These are phyloP conservation scores for Drosophila antonietae DNA, from an alignment of 2,888 invertebrate genomes.

Conservation along the genomic window DNA sequence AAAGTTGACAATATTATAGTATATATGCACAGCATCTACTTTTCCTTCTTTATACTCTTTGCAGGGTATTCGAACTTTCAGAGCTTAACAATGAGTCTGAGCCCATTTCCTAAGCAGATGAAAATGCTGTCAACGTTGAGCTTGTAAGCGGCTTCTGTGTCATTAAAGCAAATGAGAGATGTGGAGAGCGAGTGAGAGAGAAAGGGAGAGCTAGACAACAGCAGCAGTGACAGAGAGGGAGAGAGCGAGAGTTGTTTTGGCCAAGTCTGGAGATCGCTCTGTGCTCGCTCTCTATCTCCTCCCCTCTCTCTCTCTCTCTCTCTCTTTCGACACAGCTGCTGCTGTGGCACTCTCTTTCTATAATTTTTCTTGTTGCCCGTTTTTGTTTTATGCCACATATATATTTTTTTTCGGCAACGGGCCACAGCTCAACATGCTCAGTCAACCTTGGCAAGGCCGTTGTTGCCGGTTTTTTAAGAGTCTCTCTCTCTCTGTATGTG, in stretches of 20 bases:
- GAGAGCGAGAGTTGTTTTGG: constrained; percentile 29
- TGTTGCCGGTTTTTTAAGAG: constrained; percentile 80
- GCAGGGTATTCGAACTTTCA: constrained; percentile 38
- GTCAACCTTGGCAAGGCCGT: constrained; percentile 85
- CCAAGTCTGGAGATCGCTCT: constrained; percentile 18
- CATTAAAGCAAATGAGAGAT: constrained; percentile 38
- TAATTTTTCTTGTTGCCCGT: constrained; percentile 65
- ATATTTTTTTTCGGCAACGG: constrained; percentile 56
- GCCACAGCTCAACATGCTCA: constrained; percentile 70
- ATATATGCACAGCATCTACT: not conserved
- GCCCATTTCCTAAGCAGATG: constrained; percentile 59
- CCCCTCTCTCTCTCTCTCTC: constrained; percentile 21
- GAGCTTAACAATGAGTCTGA: constrained; percentile 36
- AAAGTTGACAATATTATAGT: not conserved
- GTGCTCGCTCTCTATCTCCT: no score
- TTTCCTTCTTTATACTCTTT: not conserved
- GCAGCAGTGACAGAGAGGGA: constrained; percentile 15
- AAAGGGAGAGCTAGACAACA: constrained; percentile 24
- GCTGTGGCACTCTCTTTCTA: constrained; percentile 30
- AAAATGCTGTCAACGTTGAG: constrained; percentile 57
- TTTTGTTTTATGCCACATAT: constrained; percentile 63
- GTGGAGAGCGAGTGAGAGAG: not conserved
- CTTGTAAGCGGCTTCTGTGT: constrained; percentile 71
- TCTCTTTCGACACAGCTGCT: constrained; percentile 23
- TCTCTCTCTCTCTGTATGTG: constrained; percentile 22